Evolutionary conservation across 2,888 invertebrate species (phyloP).

Genomic region (Aradus depressus): DNA sequence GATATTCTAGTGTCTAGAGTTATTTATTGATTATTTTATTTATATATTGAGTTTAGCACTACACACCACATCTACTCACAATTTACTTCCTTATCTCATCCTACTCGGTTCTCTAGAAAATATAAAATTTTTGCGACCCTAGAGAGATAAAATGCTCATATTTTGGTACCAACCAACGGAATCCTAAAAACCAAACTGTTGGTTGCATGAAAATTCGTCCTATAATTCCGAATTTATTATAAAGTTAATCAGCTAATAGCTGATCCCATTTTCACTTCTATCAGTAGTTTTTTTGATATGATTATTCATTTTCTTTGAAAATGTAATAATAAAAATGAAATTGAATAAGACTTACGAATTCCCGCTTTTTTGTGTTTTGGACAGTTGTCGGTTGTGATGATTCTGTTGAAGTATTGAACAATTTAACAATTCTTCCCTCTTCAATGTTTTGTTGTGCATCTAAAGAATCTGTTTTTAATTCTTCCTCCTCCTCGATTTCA

Average conservation of each 20-base stretch:
- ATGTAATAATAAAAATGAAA: background rate
- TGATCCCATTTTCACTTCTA: no score
- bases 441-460: background rate
- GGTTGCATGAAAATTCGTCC: background rate
- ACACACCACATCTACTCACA: no score
- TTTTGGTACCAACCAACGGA: no score
- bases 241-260: background rate
- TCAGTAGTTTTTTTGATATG: no score
- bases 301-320: conserved; percentile 1
- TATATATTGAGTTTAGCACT: no score
- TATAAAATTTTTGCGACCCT: no score
- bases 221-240: background rate
- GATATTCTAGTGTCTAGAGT: no score
- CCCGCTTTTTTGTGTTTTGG: conserved; percentile 21
- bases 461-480: conserved; percentile 1
- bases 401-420: conserved; percentile 27
- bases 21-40: no score
- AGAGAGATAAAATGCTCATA: no score
- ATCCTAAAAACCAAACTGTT: background rate
- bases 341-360: conserved; percentile 25
- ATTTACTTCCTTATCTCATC: no score
- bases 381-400: conserved; percentile 19
- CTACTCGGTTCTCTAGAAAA: no score
- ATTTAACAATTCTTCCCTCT: conserved; percentile 22
- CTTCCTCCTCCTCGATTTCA: conserved; percentile 2